Evolutionary conservation across 2,797 vertebrate genomes (phyloP).

Genomic region (Propithecus perrieri): DNA sequence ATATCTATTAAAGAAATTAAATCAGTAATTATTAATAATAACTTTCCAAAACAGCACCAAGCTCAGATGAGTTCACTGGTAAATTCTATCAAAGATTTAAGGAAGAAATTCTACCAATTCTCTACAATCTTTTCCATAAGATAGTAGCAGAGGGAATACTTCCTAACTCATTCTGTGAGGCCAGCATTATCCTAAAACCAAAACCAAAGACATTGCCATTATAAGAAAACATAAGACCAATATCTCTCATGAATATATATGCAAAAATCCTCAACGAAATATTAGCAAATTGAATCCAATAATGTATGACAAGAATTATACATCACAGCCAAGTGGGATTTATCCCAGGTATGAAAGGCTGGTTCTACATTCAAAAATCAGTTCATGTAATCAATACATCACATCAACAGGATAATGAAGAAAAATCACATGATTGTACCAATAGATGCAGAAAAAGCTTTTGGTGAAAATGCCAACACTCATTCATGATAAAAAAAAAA

Average conservation of each 20-base stretch:
- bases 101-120: not conserved
- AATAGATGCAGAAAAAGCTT: not conserved
- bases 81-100: slow-evolving; percentile 28
- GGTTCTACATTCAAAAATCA: slow-evolving; percentile 8
- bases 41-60: not conserved
- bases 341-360: not conserved
- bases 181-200: not conserved
- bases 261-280: not conserved
- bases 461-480: not conserved
- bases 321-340: not conserved
- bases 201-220: not conserved
- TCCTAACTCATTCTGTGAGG: not conserved
- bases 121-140: not conserved
- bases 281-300: not conserved
- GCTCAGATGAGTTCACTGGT: not conserved
- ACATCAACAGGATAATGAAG: not conserved
- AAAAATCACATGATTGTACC: not conserved
- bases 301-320: not conserved
- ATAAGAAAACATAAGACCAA: not conserved
- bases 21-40: not conserved
- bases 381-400: not conserved
- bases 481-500: not conserved
- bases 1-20: slow-evolving; percentile 32
- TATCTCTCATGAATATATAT: not conserved
- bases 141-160: not conserved